Base-by-base conservation (phyloP, 2,113 vertebrate species). In the Brevimyrus niger region DNA sequence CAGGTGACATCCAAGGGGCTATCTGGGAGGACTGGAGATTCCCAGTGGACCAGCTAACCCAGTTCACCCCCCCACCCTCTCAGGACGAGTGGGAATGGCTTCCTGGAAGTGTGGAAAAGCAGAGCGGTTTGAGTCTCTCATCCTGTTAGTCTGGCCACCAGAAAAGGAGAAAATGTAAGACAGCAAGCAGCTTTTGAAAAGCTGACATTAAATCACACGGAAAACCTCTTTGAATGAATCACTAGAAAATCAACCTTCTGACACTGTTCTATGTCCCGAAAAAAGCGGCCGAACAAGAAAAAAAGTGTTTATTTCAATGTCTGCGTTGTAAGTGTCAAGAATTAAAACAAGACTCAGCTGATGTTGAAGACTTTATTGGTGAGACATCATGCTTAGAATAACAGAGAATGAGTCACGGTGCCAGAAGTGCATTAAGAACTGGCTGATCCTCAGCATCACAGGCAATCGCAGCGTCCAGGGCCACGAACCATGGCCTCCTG, bases 381-480 rank as follows among this genome's bases (percentile, higher is more conserved):
- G 51, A 58, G 51, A 85, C 73, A 89, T 46, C 51, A 61, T 21
- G 87, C 31, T 87, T 87, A 87, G 35, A 87, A 87, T 87, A 65
- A 87, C 87, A 87, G 38, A 65, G 21, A 65, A 21, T 61, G 35
- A 87, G 21, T 58, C 51, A 84, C 31, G 3, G 31, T 80, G 53
- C 51, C 82, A 85, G 46, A 61, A 89, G 51, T 65, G 80, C 82
- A 89, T 55, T 89, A 84, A 65, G 82, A 85, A 53, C 80, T 58
- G 88, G 88, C 88, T 53, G 80, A 86, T 89, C 80, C 55, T 89
- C 88, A 89, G 47, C 19, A 61, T 42, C 38, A 47, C 85, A n/a
- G 38, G 23, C 47, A 23, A 85, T 27, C 23, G 3, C 35, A 3
- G 38, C 4, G 76, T 46, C 58, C 84, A 89, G 15, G 21, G 51